Conservation (phyloP, 2,888 invertebrate species). For the Amblyteles armatorius region DNA sequence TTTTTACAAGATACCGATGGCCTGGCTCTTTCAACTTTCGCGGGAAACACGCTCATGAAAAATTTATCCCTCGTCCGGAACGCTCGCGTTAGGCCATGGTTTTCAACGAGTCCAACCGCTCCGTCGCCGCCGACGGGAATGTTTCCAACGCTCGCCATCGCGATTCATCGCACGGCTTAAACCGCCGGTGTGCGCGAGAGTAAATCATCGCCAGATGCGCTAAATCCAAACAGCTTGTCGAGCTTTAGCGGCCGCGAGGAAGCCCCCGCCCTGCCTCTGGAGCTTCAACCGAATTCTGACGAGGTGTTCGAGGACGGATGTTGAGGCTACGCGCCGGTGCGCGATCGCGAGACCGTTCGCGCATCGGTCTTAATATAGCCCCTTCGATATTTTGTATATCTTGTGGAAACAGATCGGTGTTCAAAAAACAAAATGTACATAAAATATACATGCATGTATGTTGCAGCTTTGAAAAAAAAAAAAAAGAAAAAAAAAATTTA, state of each 20-base stretch:
- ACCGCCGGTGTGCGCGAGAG: slow-evolving; percentile 28
- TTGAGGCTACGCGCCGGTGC: slow-evolving; percentile 34
- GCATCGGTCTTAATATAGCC: slow-evolving; percentile 53
- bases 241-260: slow-evolving; percentile 10
- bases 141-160: slow-evolving; percentile 5
- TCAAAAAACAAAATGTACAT: neutral
- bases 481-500: neutral
- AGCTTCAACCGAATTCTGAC: slow-evolving; percentile 58
- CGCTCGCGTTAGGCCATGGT: slow-evolving; percentile 6
- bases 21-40: slow-evolving; percentile 33
- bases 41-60: slow-evolving; percentile 11
- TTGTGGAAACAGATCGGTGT: neutral
- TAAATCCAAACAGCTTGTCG: slow-evolving; percentile 66
- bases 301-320: slow-evolving; percentile 57
- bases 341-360: slow-evolving; percentile 22
- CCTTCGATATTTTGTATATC: slow-evolving; percentile 13
- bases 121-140: slow-evolving; percentile 31
- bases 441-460: neutral
- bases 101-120: slow-evolving; percentile 1
- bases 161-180: slow-evolving; percentile 32
- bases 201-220: slow-evolving; percentile 69
- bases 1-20: slow-evolving; percentile 41
- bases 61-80: neutral
- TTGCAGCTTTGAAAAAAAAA: neutral
- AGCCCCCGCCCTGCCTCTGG: slow-evolving; percentile 10